Conservation (phyloP, 2,888 invertebrate species). For the Salpingus planirostris region DNA sequence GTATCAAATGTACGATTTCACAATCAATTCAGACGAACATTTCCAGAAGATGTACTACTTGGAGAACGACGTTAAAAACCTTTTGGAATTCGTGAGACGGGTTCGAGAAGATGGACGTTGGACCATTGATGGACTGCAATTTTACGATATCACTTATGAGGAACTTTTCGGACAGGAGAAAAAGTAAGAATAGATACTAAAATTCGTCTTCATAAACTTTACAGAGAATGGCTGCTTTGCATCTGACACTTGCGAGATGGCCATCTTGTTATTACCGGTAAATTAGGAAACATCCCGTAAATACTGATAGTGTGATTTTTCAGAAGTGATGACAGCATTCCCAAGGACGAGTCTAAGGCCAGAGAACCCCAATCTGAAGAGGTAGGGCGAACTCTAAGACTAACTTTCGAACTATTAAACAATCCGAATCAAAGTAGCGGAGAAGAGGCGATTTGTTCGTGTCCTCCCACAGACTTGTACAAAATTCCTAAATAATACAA, state of each 20-base stretch:
- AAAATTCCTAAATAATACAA: too few relatives aligned
- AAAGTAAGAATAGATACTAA: neutral
- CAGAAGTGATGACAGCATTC: neutral
- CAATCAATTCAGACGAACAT: conserved; percentile 29
- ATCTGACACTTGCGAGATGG: too few relatives aligned
- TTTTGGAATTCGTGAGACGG: conserved; percentile 43
- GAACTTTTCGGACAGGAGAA: conserved; percentile 31
- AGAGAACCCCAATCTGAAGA: too few relatives aligned
- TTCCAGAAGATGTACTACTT: conserved; percentile 33
- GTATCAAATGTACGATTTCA: conserved; percentile 31
- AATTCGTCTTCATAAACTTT: neutral
- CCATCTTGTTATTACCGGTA: too few relatives aligned
- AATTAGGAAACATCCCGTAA: too few relatives aligned
- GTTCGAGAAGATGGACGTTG: conserved; percentile 37
- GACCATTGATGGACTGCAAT: conserved; percentile 37
- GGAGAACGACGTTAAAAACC: conserved; percentile 37
- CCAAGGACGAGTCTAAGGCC: too few relatives aligned
- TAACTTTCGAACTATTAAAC: neutral
- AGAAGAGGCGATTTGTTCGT: too few relatives aligned
- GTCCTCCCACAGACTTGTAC: too few relatives aligned
- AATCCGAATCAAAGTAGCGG: too few relatives aligned
- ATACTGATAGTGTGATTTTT: too few relatives aligned
- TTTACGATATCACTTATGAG: conserved; percentile 39
- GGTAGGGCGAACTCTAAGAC: neutral
- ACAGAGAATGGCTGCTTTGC: too few relatives aligned